Percentiles rank a stretch among this genome's conserved stretches.
phyloP scores from a whole-genome alignment of 2,113 vertebrate genomes.

The Crotophaga sulcirostris region DNA sequence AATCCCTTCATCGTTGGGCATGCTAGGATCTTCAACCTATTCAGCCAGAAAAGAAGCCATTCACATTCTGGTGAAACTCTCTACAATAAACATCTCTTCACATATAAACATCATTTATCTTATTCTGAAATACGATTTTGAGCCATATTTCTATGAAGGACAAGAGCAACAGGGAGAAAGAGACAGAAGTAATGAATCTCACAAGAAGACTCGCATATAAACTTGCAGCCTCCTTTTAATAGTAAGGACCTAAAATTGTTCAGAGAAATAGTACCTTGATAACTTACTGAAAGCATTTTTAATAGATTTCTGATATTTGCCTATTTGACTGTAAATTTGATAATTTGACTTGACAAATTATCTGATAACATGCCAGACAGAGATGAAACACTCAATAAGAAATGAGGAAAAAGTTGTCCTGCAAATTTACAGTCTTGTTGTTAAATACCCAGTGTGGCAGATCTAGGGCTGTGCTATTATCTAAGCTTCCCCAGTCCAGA shows the following conservation, averaged over 20 bases:
- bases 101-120: background rate
- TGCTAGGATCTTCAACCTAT: conserved; percentile 95
- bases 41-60: background rate
- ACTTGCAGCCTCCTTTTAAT: background rate
- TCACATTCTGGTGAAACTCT: background rate
- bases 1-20: conserved; percentile 96
- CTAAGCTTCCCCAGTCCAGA: background rate
- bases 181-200: background rate
- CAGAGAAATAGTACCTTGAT: background rate
- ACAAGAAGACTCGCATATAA: background rate
- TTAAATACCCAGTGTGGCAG: background rate
- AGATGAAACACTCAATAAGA: background rate
- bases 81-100: background rate
- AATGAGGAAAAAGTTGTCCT: background rate
- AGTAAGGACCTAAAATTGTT: background rate
- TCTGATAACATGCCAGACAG: background rate
- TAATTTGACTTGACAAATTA: background rate
- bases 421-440: background rate
- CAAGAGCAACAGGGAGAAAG: background rate
- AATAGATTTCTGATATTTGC: background rate
- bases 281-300: background rate
- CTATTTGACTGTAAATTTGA: background rate
- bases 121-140: background rate
- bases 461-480: background rate
- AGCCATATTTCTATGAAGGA: background rate